Evolutionary conservation across 2,888 invertebrate species (phyloP), one percentile per base, ranked within the genome.

Genomic region (Caenorhabditis doughertyi): DNA sequence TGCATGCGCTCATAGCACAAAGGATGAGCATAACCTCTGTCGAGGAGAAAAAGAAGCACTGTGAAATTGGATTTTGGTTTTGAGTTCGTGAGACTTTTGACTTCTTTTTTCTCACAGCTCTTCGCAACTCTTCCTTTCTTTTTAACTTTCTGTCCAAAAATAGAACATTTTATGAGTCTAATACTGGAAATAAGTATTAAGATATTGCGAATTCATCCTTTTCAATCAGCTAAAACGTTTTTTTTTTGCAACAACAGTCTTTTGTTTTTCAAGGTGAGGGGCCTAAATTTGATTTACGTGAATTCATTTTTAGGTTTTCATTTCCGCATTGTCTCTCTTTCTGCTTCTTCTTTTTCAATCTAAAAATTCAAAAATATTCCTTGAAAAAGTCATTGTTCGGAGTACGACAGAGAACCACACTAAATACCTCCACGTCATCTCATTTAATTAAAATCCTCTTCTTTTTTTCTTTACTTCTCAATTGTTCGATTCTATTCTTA

Each of bases 51-150:
- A 21, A n/a, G 9, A 32, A 18, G 32, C 65, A 32, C 49, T 65
- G 35, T 65, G 49, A 65, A 65, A 65, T 65, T 65, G 51, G 65
- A 65, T 65, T 65, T 65, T 51, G 65, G 65, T 49, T n/a, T n/a
- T 51, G 51, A 49, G 65, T 65, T 65, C 51, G 65, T 65, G 65
- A 65, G 65, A 65, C 32, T 65, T 49, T 35, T 51, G 21, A 51
- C 27, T 29, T 25, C 16, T 29, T n/a, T 1, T 56, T 60, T 60
- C 23, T 51, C 65, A 47, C 51, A 35, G 23, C n/a, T 65, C 16
- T 51, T 49, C 23, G 65, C 65, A 65, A 35, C 51, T 65, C 18
- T 64, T 64, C 18, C 49, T 8, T 42, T 42, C 35, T 60, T 60
- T 25, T n/a, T 55, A 8, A 16, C 16, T 39, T 39, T 39, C 39